Percentiles rank a stretch among this genome's conserved stretches.
Evolutionary conservation across 2,113 vertebrate species (phyloP).

Genomic region (Paradisaea rubra): DNA sequence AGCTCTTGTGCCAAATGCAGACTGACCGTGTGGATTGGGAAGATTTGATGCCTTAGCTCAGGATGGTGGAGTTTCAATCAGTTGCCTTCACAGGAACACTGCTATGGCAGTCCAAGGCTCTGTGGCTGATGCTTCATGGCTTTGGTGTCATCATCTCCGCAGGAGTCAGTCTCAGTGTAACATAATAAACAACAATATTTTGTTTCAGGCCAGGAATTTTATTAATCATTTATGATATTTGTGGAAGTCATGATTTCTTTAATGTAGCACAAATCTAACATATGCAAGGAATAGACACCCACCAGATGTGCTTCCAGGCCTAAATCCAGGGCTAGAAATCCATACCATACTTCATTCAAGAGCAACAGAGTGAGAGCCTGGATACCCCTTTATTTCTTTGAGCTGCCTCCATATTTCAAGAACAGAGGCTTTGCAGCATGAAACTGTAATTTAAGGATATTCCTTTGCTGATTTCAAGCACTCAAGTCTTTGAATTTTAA

Average conservation of each 20-base stretch:
- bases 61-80: neutral
- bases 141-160: neutral
- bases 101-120: neutral
- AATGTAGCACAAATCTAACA: neutral
- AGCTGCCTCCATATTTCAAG: neutral
- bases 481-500: neutral
- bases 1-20: neutral
- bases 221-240: neutral
- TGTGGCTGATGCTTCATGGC: neutral
- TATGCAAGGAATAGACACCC: neutral
- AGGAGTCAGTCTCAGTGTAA: neutral
- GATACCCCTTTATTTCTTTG: neutral
- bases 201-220: neutral
- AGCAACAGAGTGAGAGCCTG: neutral
- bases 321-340: conserved; percentile 16
- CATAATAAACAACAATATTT: neutral
- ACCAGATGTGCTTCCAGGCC: conserved; percentile 18
- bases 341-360: neutral
- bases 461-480: neutral
- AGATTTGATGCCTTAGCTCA: neutral
- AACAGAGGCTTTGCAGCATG: neutral
- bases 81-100: neutral
- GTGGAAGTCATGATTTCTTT: neutral
- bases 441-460: neutral
- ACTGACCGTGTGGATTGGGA: neutral